Evolutionary conservation across 2,113 vertebrate genomes (phyloP).

Genomic region (Accipiter cooperii): DNA sequence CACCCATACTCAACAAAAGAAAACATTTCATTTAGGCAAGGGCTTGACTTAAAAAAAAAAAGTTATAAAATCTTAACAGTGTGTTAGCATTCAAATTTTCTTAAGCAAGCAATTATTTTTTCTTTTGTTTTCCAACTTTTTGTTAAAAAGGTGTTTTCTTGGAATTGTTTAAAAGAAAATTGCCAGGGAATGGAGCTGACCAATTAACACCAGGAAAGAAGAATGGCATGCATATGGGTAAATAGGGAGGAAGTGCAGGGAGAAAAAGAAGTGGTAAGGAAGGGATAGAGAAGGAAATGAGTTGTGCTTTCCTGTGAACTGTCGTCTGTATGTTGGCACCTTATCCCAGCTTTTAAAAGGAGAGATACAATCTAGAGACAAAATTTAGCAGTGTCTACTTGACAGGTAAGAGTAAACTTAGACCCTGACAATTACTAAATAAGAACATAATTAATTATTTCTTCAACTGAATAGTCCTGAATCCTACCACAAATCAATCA

Average conservation of each 20-base stretch:
- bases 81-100: not conserved
- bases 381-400: constrained; percentile 26
- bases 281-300: not conserved
- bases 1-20: not conserved
- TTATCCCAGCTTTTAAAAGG: not conserved
- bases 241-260: not conserved
- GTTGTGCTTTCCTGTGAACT: not conserved
- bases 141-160: not conserved
- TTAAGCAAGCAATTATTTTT: not conserved
- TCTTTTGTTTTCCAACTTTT: not conserved
- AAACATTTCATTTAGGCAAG: not conserved
- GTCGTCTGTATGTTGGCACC: not conserved
- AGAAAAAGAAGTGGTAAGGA: not conserved
- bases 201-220: not conserved
- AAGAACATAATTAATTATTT: constrained; percentile 90
- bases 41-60: not conserved
- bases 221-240: not conserved
- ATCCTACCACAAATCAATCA: constrained; percentile 92
- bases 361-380: not conserved
- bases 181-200: not conserved
- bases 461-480: constrained; percentile 82
- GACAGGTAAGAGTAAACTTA: constrained; percentile 52
- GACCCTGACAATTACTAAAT: constrained; percentile 77
- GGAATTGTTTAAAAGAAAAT: not conserved
- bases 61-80: not conserved